Conservation (phyloP, 1,140 invertebrate species). For the Centruroides vittatus region DNA sequence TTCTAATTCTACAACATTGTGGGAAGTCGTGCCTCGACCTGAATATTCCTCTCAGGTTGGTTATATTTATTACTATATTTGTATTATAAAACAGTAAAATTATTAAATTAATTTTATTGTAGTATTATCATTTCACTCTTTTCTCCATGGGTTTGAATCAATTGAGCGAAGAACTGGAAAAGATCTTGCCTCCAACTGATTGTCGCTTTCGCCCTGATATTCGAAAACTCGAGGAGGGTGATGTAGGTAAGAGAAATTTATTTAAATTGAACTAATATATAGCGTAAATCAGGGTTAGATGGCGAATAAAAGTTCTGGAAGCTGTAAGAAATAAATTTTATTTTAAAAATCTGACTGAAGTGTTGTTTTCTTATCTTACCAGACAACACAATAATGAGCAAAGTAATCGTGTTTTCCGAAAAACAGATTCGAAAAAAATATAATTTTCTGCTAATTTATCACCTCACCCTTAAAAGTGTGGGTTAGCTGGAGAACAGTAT, state of each 20-base stretch:
- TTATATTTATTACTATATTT: neutral
- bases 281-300: neutral
- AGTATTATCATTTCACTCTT: slow-evolving; percentile 79
- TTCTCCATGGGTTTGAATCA: slow-evolving; percentile 91
- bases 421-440: too few species aligned
- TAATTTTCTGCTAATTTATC: too few species aligned
- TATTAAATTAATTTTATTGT: too few species aligned
- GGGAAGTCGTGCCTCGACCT: slow-evolving; percentile 65
- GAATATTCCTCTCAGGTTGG: slow-evolving; percentile 43
- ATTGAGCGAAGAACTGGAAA: slow-evolving; percentile 43
- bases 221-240: slow-evolving; percentile 70
- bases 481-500: too few species aligned
- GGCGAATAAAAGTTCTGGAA: neutral
- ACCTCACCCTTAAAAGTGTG: too few species aligned
- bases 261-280: neutral
- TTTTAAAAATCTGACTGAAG: too few species aligned
- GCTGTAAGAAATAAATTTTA: too few species aligned
- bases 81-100: too few species aligned
- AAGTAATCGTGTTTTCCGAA: too few species aligned
- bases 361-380: too few species aligned
- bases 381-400: too few species aligned
- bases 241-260: slow-evolving; percentile 39
- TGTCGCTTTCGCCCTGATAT: slow-evolving; percentile 81
- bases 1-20: slow-evolving; percentile 58
- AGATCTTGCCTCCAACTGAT: slow-evolving; percentile 65